Percentiles rank a stretch among this genome's conserved stretches.
Conservation (phyloP, 2,113 vertebrate genomes). For the Chelonoidis abingdonii region DNA sequence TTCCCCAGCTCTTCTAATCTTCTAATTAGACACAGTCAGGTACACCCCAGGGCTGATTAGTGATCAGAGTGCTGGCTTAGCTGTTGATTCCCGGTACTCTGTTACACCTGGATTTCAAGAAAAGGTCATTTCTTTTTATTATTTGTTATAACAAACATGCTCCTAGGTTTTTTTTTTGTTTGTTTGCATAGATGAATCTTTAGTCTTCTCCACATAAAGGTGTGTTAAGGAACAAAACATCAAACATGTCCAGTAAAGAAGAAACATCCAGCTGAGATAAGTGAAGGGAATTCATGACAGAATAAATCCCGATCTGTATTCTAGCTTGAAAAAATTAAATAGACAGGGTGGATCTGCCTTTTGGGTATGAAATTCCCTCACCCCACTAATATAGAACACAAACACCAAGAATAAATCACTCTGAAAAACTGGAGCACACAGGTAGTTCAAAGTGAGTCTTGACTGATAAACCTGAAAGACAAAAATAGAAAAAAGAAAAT, state of each 20-base stretch:
- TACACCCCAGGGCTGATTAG: neutral
- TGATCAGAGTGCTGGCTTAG: neutral
- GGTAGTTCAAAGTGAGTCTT: neutral
- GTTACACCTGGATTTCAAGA: neutral
- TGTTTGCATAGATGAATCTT: neutral
- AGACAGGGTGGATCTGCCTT: neutral
- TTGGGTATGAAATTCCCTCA: constrained; percentile 7
- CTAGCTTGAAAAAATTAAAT: neutral
- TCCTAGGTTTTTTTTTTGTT: neutral
- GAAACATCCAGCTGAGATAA: neutral
- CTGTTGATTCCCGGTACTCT: neutral
- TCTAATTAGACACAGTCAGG: neutral
- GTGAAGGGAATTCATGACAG: neutral
- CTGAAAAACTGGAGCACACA: neutral
- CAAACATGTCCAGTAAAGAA: neutral
- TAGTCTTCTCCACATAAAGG: neutral
- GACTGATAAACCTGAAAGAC: neutral
- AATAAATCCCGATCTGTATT: neutral
- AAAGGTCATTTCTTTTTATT: neutral
- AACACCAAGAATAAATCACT: neutral
- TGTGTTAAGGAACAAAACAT: neutral
- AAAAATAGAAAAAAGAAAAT: neutral
- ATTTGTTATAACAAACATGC: neutral
- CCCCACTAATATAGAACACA: neutral
- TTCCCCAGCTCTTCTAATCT: neutral